Conservation (phyloP, 2,113 vertebrate species). For the Indicator maculatus region DNA sequence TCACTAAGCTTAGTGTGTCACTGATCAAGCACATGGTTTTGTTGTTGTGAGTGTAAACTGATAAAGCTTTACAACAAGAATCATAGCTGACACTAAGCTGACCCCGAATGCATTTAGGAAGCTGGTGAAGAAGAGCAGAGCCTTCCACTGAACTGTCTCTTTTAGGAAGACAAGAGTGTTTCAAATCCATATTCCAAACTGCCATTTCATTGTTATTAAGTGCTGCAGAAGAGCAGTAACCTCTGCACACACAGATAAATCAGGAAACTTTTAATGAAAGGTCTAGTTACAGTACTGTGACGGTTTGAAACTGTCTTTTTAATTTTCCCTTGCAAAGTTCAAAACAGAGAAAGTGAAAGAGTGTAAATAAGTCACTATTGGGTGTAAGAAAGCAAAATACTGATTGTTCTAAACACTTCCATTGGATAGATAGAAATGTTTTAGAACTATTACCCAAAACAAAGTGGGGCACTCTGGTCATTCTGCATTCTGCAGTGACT, state of each 20-base stretch:
- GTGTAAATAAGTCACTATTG: no score
- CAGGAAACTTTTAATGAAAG: slow-evolving; percentile 60
- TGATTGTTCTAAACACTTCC: no score
- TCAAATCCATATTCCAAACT: slow-evolving; percentile 57
- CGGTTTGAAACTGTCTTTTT: no score
- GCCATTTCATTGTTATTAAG: slow-evolving; percentile 31
- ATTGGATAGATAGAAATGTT: no score
- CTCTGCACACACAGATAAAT: neutral
- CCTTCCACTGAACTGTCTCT: slow-evolving; percentile 1
- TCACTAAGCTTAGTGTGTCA: neutral
- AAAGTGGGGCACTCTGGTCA: no score
- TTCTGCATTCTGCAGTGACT: no score
- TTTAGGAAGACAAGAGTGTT: slow-evolving; percentile 24
- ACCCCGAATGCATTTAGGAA: slow-evolving; percentile 51
- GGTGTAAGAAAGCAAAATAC: no score
- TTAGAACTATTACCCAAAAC: no score
- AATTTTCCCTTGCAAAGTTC: no score
- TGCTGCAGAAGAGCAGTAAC: slow-evolving; percentile 43
- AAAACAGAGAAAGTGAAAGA: no score
- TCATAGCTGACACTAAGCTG: slow-evolving; percentile 46
- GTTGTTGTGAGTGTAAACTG: slow-evolving; percentile 46
- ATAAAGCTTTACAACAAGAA: slow-evolving; percentile 57
- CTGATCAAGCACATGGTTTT: neutral
- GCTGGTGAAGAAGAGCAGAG: slow-evolving; percentile 49
- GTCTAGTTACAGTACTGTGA: neutral